Evolutionary conservation across 2,797 vertebrate genomes (phyloP).

Genomic region (Pangasius sanitwongsei): DNA sequence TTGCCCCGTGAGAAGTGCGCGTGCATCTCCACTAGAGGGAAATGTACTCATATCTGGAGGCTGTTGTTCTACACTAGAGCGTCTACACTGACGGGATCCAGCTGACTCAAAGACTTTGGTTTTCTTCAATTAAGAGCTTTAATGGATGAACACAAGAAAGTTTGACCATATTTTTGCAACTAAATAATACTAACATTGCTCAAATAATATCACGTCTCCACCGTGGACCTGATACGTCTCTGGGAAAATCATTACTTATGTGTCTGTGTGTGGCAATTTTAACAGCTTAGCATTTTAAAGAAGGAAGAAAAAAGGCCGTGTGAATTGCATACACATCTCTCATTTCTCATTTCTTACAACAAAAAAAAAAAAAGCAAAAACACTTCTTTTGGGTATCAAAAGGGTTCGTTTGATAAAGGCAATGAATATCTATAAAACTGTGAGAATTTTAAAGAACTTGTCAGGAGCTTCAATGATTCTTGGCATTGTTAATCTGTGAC

Average conservation of each 20-base stretch:
- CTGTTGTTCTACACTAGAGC: neutral
- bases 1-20: neutral
- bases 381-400: too few species aligned
- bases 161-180: neutral
- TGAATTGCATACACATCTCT: neutral
- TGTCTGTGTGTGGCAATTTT: neutral
- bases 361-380: neutral
- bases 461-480: neutral
- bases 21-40: conserved; percentile 36
- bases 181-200: neutral
- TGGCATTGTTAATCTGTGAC: neutral
- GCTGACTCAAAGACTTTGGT: neutral
- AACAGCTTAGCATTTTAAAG: neutral
- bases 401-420: neutral
- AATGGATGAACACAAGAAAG: neutral
- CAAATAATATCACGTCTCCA: neutral
- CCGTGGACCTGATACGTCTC: neutral
- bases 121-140: neutral
- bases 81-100: neutral
- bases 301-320: neutral
- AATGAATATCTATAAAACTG: neutral
- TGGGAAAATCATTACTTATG: neutral
- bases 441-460: neutral
- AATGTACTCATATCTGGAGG: conserved; percentile 11
- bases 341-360: neutral